These are phyloP conservation scores for Oligia latruncula DNA, from an alignment of 2,888 invertebrate genomes.

Conservation along the genomic window DNA sequence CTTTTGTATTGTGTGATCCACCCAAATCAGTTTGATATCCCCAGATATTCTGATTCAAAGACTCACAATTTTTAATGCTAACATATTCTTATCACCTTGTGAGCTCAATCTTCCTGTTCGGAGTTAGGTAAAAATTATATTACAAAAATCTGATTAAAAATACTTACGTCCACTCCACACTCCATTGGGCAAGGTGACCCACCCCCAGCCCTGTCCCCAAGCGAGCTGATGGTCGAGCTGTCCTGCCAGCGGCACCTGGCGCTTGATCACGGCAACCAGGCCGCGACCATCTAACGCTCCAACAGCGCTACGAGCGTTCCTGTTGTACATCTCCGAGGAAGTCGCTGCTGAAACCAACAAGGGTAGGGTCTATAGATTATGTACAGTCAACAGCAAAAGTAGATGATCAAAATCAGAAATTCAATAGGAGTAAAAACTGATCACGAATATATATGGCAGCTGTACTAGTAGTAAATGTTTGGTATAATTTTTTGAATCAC, in stretches of 20 bases:
- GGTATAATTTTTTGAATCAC: no score
- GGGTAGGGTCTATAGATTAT: conserved; percentile 31
- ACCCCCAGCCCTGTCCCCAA: conserved; percentile 95
- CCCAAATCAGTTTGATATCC: neutral
- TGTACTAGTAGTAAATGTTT: no score
- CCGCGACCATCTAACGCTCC: conserved; percentile 86
- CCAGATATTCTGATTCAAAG: neutral
- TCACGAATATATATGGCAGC: no score
- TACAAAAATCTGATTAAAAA: neutral
- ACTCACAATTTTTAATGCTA: neutral
- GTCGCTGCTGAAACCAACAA: conserved; percentile 79
- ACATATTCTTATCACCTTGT: neutral
- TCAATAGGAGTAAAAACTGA: no score
- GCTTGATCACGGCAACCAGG: conserved; percentile 87
- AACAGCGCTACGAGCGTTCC: conserved; percentile 77
- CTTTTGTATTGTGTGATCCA: neutral
- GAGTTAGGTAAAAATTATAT: neutral
- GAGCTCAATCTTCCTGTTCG: neutral
- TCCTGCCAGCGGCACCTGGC: conserved; percentile 87
- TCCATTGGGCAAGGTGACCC: conserved; percentile 92
- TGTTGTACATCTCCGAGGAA: conserved; percentile 83
- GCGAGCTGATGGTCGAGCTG: conserved; percentile 90
- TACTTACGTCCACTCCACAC: conserved; percentile 92
- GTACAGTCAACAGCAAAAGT: neutral
- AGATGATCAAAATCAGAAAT: no score